Evolutionary conservation across 1,140 invertebrate species (phyloP), one percentile per base, ranked within the genome.

Genomic region (Hydropsyche tenuis): DNA sequence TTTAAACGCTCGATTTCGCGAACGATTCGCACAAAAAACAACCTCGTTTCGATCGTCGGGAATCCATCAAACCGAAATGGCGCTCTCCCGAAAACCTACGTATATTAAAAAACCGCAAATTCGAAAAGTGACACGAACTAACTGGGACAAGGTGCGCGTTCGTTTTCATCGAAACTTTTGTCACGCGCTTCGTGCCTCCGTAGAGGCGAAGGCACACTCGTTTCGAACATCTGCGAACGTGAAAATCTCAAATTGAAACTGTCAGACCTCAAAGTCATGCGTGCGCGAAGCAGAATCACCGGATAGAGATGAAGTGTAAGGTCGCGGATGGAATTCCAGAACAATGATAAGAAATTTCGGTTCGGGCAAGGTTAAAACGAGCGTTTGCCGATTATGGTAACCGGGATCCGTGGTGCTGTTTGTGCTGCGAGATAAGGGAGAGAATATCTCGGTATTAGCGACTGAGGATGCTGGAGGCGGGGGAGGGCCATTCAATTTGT

Each of bases 141-240:
- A 37, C 30, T 37, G 30, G 30, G 30, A 37, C 30, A 37, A 37
- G 30, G 7, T 69, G 22, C 16, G 14, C 27, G 51, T 22, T 20
- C 23, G 43, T 16, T 27, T 69, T 51, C 18, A 69, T 48, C 25
- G 43, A 62, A 71, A 71, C 51, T 71, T 65, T 62, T 71, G 69
- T 71, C 69, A 71, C 69, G 51, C 51, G 60, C 37, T 46, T 46
- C n/a, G 37, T 37, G 69, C 14, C 37, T 46, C 18, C 51, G 22
- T 11, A n/a, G 14, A 51, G 6, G 11, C 11, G 3, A 37, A 3
- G 30, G 30, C 9, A 37, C 30, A 37, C 30, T 37, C 9, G 30
- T 37, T 37, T 37, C 30, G 30, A 37, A 9, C 30, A 37, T 37
- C 3, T 37, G 9, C 9, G 30, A 37, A 37, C 30, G 9, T 3